phyloP scores from a whole-genome alignment of 92 coral and sea anemone genomes.

The Meandrina meandrites region DNA sequence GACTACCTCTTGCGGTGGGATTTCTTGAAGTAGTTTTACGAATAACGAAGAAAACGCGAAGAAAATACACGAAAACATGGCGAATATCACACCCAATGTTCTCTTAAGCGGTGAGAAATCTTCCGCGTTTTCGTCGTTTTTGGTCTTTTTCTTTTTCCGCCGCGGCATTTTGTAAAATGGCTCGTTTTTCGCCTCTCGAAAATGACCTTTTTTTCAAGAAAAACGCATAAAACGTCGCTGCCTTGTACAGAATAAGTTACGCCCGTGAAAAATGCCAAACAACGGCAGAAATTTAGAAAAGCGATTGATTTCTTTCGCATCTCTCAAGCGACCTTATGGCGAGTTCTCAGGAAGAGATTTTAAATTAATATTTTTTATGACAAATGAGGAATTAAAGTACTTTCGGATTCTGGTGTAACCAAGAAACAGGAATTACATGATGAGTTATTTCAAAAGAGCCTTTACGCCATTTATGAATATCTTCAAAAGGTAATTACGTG shows the following conservation, averaged over 20 bases:
- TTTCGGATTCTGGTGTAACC: neutral
- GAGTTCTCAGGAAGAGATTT: slow-evolving; percentile 15
- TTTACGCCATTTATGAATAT: slow-evolving; percentile 23
- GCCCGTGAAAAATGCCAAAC: neutral
- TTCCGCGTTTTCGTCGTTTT: neutral
- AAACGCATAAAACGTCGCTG: too few species aligned
- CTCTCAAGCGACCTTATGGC: slow-evolving; percentile 13
- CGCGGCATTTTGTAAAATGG: neutral
- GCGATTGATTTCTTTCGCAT: neutral
- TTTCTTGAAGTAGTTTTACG: slow-evolving; percentile 85
- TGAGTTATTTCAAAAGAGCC: slow-evolving; percentile 18
- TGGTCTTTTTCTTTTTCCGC: neutral
- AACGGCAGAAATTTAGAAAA: neutral
- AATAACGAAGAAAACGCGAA: slow-evolving; percentile 90
- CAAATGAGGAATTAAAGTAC: slow-evolving; percentile 1
- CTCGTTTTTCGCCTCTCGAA: neutral
- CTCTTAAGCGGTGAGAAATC: slow-evolving; percentile 26
- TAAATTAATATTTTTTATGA: neutral
- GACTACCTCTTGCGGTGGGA: slow-evolving; percentile 92
- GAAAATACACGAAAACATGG: slow-evolving; percentile 81
- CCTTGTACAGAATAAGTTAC: neutral
- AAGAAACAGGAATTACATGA: slow-evolving; percentile 14
- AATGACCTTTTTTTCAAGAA: neutral
- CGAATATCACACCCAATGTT: slow-evolving; percentile 74
- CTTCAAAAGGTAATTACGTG: slow-evolving; percentile 8